These are phyloP conservation scores for Dromius quadrimaculatus DNA, from an alignment of 2,888 invertebrate genomes.

Conservation along the genomic window DNA sequence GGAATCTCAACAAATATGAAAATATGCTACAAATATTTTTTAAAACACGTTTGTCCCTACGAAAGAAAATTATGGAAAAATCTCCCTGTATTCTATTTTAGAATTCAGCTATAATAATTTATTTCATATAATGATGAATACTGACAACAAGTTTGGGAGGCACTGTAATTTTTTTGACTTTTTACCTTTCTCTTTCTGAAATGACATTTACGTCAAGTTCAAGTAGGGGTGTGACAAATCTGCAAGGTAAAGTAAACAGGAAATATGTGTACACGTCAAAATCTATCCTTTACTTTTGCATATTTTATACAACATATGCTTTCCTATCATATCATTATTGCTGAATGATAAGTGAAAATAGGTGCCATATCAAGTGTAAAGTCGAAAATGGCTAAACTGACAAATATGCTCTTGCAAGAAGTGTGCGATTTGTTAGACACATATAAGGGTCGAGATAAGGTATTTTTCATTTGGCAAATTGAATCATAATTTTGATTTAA, in stretches of 20 bases:
- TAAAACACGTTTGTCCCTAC: too few species aligned
- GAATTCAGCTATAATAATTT: too few species aligned
- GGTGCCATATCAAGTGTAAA: constrained; percentile 33
- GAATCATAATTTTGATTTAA: constrained; percentile 13
- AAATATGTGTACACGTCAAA: constrained; percentile 38
- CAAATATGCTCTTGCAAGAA: constrained; percentile 61
- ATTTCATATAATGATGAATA: too few species aligned
- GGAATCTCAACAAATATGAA: neutral
- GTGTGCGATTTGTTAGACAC: constrained; percentile 81
- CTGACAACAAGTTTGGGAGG: too few species aligned
- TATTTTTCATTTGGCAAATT: constrained; percentile 58
- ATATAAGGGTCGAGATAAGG: constrained; percentile 89
- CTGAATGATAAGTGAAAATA: constrained; percentile 20
- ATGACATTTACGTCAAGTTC: constrained; percentile 39
- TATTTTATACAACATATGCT: constrained; percentile 38
- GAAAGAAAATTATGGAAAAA: too few species aligned
- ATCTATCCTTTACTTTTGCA: constrained; percentile 22
- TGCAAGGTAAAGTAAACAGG: constrained; percentile 40
- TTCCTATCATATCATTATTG: neutral
- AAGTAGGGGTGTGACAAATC: constrained; percentile 11
- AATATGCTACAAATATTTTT: too few species aligned
- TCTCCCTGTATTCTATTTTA: too few species aligned
- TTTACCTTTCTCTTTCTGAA: constrained; percentile 20
- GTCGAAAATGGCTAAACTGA: constrained; percentile 52
- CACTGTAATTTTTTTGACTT: neutral